Percentiles rank a stretch among this genome's conserved stretches.
Evolutionary conservation across 2,888 invertebrate genomes (phyloP).

Genomic region (Conchocele bisecta): DNA sequence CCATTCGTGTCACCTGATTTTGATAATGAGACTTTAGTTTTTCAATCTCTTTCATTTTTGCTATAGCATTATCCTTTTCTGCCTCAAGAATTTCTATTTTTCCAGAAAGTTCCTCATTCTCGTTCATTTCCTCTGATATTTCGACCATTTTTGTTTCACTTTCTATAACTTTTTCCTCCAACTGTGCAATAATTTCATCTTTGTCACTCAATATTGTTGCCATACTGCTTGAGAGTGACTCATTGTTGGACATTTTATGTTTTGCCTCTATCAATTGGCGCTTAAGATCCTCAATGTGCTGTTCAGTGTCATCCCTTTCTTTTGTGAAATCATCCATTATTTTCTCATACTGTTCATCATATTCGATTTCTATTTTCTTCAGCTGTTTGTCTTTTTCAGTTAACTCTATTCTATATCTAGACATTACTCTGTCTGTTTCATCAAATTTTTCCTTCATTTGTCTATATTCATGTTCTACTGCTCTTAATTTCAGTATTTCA

Average conservation of each 20-base stretch:
- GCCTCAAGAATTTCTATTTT: constrained; percentile 67
- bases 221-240: constrained; percentile 75
- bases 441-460: constrained; percentile 73
- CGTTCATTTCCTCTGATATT: constrained; percentile 75
- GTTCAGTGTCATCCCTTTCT: constrained; percentile 76
- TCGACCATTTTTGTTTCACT: constrained; percentile 77
- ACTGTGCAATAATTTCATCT: constrained; percentile 92
- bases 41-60: constrained; percentile 68
- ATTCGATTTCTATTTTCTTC: constrained; percentile 69
- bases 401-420: constrained; percentile 56
- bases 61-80: constrained; percentile 68
- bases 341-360: constrained; percentile 71
- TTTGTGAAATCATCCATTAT: constrained; percentile 79
- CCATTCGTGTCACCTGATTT: constrained; percentile 66
- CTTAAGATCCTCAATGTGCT: constrained; percentile 89
- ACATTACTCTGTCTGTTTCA: constrained; percentile 64
- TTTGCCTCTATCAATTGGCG: constrained; percentile 90
- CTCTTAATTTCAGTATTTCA: constrained; percentile 76
- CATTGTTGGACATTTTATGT: constrained; percentile 85
- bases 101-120: constrained; percentile 69
- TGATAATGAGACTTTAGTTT: constrained; percentile 61
- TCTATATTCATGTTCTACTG: constrained; percentile 74
- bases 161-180: constrained; percentile 89
- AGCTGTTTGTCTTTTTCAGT: constrained; percentile 69
- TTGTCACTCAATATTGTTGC: constrained; percentile 91